Evolutionary conservation across 2,797 vertebrate species (phyloP).

Genomic region (Eospalax fontanierii): DNA sequence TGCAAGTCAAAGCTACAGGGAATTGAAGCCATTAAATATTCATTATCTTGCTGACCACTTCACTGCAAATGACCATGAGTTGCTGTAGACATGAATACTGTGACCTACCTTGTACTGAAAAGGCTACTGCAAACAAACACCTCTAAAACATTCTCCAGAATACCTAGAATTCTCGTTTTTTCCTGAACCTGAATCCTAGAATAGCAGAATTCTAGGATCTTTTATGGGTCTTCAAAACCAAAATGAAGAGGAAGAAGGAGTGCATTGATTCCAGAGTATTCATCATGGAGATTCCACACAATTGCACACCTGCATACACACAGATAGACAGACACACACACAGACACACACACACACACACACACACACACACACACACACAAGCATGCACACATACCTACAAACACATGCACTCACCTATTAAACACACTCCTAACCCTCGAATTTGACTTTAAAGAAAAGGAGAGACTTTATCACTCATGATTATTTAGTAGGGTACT

Average conservation of each 20-base stretch:
- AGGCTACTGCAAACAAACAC: background rate
- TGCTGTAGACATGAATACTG: background rate
- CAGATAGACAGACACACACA: no score
- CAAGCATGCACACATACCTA: rapidly evolving
- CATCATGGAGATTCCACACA: background rate
- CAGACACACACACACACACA: background rate
- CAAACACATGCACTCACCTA: background rate
- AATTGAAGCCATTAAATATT: conserved; percentile 66
- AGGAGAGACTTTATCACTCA: rapidly evolving
- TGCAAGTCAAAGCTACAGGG: background rate
- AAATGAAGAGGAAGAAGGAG: conserved; percentile 21
- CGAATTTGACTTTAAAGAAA: background rate
- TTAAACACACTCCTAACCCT: background rate
- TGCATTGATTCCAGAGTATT: background rate
- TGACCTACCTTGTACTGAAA: background rate
- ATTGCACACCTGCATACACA: no score
- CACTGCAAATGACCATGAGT: conserved; percentile 60
- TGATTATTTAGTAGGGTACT: background rate
- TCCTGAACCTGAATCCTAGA: no score
- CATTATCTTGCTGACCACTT: conserved; percentile 22
- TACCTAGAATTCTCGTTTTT: no score
- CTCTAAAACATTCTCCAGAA: conserved; percentile 19
- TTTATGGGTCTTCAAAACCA: background rate
- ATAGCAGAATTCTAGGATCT: background rate
- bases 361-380: background rate